A percentile compares a stretch with the other conserved stretches of the same genome.
phyloP scores from a whole-genome alignment of 1,140 invertebrate species.

The Aporrectodea caliginosa region DNA sequence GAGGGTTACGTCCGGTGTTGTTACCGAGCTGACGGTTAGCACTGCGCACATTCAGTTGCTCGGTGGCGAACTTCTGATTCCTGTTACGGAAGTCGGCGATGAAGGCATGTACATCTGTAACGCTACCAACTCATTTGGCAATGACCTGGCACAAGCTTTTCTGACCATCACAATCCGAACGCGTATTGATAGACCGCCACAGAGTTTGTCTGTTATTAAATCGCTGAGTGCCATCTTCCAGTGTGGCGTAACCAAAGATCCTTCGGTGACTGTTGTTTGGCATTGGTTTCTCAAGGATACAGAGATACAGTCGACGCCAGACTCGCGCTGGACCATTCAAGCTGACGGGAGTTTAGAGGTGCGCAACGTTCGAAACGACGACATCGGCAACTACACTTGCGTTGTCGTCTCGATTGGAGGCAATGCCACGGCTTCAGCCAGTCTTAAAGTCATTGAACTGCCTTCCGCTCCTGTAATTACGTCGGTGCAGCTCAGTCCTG shows the following conservation, averaged over 20 bases:
- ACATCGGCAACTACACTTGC: constrained; percentile 59
- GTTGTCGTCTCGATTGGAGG: constrained; percentile 80
- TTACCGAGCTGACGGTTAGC: constrained; percentile 48
- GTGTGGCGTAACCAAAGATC: constrained; percentile 87
- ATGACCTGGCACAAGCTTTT: constrained; percentile 73
- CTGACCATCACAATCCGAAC: constrained; percentile 81
- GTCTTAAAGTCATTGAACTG: constrained; percentile 64
- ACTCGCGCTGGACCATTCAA: constrained; percentile 37
- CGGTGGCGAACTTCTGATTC: constrained; percentile 80
- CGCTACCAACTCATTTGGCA: constrained; percentile 80
- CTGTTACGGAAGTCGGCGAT: constrained; percentile 69
- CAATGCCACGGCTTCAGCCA: constrained; percentile 80
- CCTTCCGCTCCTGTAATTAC: constrained; percentile 87
- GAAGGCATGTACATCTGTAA: constrained; percentile 84
- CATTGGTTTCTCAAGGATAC: constrained; percentile 25
- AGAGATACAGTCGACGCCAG: not conserved
- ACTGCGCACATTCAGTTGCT: constrained; percentile 74
- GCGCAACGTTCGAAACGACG: constrained; percentile 55
- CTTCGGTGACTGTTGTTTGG: constrained; percentile 19
- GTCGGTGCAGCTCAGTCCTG: constrained; percentile 63
- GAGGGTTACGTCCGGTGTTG: constrained; percentile 37
- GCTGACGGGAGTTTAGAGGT: constrained; percentile 57
- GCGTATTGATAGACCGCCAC: constrained; percentile 85
- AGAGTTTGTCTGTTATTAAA: constrained; percentile 79
- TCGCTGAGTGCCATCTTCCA: constrained; percentile 84